Conservation (phyloP, 2,888 invertebrate species). For the Metellina segmentata region DNA sequence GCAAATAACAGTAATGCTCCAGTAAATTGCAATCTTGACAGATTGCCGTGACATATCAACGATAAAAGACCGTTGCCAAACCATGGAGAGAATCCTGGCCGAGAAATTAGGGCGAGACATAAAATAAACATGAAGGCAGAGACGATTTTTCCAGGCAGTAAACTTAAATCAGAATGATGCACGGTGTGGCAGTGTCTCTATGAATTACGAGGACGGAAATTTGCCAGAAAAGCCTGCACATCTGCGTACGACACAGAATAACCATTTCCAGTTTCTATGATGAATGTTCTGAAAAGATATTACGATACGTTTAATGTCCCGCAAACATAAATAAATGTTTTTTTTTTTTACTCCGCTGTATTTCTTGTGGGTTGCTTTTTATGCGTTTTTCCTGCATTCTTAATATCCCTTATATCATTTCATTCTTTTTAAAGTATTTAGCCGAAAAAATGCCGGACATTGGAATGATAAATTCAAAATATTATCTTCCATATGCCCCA, state of each 20-base stretch:
- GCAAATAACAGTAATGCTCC: constrained; percentile 24
- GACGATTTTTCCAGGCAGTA: constrained; percentile 48
- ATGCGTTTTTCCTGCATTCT: background rate
- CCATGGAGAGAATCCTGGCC: constrained; percentile 19
- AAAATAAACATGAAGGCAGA: constrained; percentile 41
- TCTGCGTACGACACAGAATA: constrained; percentile 37
- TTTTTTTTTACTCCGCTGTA: background rate
- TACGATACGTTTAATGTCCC: constrained; percentile 24
- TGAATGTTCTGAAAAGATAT: constrained; percentile 37
- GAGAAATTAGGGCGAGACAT: constrained; percentile 42
- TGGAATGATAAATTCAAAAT: too few relatives aligned
- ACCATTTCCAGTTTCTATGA: constrained; percentile 45
- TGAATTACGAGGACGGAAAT: constrained; percentile 24
- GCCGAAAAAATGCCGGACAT: too few relatives aligned
- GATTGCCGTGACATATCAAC: constrained; percentile 45
- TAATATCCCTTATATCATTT: background rate
- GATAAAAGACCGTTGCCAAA: constrained; percentile 38
- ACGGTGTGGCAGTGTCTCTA: constrained; percentile 8
- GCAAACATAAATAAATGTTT: constrained; percentile 8
- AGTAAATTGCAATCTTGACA: constrained; percentile 42
- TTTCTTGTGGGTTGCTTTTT: constrained; percentile 1
- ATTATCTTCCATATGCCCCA: too few relatives aligned
- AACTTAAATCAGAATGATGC: constrained; percentile 53
- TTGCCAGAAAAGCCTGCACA: constrained; percentile 13
- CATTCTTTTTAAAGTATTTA: background rate